Evolutionary conservation across 2,113 vertebrate species (phyloP), one percentile per base, ranked within the genome.

Genomic region (Meleagris gallopavo): DNA sequence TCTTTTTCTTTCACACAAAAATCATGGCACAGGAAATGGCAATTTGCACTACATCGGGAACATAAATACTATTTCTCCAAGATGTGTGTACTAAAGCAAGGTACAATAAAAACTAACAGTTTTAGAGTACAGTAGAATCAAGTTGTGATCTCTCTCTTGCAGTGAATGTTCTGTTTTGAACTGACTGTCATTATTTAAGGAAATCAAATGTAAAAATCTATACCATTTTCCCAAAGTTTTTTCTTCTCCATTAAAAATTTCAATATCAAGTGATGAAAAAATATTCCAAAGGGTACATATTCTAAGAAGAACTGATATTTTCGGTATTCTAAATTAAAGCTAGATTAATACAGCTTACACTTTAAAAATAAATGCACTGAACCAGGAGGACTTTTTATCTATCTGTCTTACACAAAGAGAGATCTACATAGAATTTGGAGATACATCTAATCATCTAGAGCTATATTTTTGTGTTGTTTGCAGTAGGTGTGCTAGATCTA

Each of bases 141-240:
- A 78, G 52, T 76, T 82, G 48, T 86, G 34, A 34, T 92, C 54
- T 78, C 34, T 76, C 38, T 65, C 0, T 2, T 43, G 29, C 18
- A 81, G 60, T 90, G 80, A 88, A 27, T 86, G 88, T 18, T 64
- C 32, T 57, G 50, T 71, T 86, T 71, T 43, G 52, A 86, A 58
- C 15, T 64, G 25, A 55, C 5, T 80, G 13, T 7, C 65, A 50
- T 80, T 78, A 67, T 83, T 88, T 83, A 24, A 82, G 86, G 17
- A 84, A 89, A 73, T 75, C 19, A 95, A 45, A 89, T 27, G 4
- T 43, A 82, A 82, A 94, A 87, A 82, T 72, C 66, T 69, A 43
- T 89, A 65, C 6, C 29, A 5, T 13, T 89, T 91, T 82, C 17
- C 29, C 4, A 17, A 89, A 61, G 22, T 52, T 90, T 88, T 46